phyloP scores from a whole-genome alignment of 37 sponge, comb jelly and placozoan genomes.

The Haliclona indistincta region DNA sequence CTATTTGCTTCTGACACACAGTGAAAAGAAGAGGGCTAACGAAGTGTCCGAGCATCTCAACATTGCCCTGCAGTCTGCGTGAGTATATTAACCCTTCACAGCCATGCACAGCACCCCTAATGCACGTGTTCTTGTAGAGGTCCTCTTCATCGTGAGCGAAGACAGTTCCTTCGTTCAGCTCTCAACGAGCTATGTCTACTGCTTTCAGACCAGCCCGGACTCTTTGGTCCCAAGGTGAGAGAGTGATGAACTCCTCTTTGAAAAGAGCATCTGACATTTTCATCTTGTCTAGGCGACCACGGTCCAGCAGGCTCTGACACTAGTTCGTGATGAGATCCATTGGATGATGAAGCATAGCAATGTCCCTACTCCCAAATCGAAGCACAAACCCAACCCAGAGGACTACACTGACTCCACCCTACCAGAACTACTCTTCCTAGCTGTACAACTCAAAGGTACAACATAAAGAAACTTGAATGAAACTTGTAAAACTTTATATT shows the following conservation, averaged over 20 bases:
- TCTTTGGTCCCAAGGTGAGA: slow-evolving; percentile 86
- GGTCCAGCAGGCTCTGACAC: slow-evolving; percentile 63
- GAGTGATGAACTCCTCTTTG: background rate
- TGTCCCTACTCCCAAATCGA: slow-evolving; percentile 55
- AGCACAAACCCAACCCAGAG: slow-evolving; percentile 65
- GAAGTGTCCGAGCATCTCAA: slow-evolving; percentile 56
- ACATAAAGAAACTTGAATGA: background rate
- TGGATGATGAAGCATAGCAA: slow-evolving; percentile 83
- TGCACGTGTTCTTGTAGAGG: slow-evolving; percentile 21
- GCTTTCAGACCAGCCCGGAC: slow-evolving; percentile 84
- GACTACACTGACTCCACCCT: slow-evolving; percentile 75
- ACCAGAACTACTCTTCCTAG: slow-evolving; percentile 78
- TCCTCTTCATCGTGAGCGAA: slow-evolving; percentile 71
- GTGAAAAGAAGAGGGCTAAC: slow-evolving; percentile 45
- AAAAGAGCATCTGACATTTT: background rate
- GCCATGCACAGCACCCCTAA: background rate
- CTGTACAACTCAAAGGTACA: slow-evolving; percentile 63
- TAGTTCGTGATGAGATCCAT: slow-evolving; percentile 85
- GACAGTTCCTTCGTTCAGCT: slow-evolving; percentile 73
- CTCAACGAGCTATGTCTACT: slow-evolving; percentile 75
- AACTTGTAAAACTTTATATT: background rate
- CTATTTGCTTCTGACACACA: slow-evolving; percentile 1
- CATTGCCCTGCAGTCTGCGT: slow-evolving; percentile 68
- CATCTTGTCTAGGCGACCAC: slow-evolving; percentile 49
- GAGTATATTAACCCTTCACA: slow-evolving; percentile 8